These are phyloP conservation scores for Etheostoma spectabile DNA, from an alignment of 2,113 vertebrate species.

Conservation along the genomic window DNA sequence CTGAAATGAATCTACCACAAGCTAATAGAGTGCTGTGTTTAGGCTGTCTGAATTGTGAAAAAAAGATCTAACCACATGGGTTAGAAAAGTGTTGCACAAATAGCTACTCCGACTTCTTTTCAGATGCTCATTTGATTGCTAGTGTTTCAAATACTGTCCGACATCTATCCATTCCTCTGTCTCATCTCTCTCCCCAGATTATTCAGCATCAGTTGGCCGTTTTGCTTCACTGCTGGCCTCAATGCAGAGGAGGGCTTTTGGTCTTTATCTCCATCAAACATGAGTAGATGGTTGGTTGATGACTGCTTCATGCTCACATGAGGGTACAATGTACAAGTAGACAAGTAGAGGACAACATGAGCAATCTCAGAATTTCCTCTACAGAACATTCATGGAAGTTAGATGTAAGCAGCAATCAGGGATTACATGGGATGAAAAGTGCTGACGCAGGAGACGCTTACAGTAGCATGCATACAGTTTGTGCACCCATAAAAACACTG, in stretches of 20 bases:
- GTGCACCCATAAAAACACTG: not conserved
- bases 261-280: slow-evolving; percentile 8
- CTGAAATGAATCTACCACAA: not conserved
- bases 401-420: not conserved
- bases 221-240: slow-evolving; percentile 8
- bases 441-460: not conserved
- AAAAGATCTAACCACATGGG: not conserved
- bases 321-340: not conserved
- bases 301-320: not conserved
- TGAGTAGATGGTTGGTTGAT: slow-evolving; percentile 1
- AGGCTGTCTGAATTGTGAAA: not conserved
- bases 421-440: not conserved
- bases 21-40: not conserved
- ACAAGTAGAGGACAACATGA: slow-evolving; percentile 1
- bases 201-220: not conserved
- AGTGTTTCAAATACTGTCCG: not conserved
- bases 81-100: not conserved
- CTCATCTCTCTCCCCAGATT: not conserved
- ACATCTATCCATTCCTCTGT: not conserved
- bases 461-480: not conserved
- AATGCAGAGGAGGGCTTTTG: not conserved
- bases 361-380: not conserved
- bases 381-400: not conserved
- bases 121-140: not conserved
- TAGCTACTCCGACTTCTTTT: not conserved